These are phyloP conservation scores for Drosophila baimaii DNA, from an alignment of 1,140 invertebrate genomes.

Conservation along the genomic window DNA sequence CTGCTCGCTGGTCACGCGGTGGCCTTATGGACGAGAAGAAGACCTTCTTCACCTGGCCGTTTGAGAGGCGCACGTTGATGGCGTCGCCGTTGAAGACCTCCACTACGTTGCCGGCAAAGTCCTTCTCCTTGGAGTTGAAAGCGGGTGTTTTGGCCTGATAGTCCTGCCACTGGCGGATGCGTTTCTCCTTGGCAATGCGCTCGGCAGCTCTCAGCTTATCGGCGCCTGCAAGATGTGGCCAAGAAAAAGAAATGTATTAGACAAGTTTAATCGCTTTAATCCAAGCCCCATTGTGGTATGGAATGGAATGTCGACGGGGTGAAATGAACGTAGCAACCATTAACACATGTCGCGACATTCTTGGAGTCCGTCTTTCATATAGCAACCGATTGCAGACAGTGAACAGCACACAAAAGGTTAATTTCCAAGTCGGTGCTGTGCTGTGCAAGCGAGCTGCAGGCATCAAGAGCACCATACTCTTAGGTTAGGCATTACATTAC, in stretches of 20 bases:
- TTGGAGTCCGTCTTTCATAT: constrained; percentile 82
- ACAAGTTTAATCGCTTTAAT: not conserved
- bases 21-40: constrained; percentile 98
- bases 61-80: constrained; percentile 92
- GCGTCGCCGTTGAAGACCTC: constrained; percentile 98
- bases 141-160: constrained; percentile 88
- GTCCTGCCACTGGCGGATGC: constrained; percentile 95
- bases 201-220: constrained; percentile 94
- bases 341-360: constrained; percentile 55
- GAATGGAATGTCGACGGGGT: constrained; percentile 75
- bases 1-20: constrained; percentile 88
- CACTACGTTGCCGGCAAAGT: constrained; percentile 93
- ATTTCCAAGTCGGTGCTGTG: constrained; percentile 48
- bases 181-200: constrained; percentile 94
- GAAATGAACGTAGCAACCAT: constrained; percentile 75
- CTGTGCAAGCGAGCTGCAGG: constrained; percentile 45
- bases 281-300: not conserved
- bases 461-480: not conserved
- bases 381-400: constrained; percentile 43
- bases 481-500: no score
- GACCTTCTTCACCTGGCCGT: constrained; percentile 94
- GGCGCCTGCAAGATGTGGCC: constrained; percentile 86
- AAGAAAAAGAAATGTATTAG: not conserved
- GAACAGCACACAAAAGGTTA: constrained; percentile 46
- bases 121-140: constrained; percentile 91